These are phyloP conservation scores for Mesochorus sp. DNA, from an alignment of 2,888 invertebrate genomes.

Conservation along the genomic window DNA sequence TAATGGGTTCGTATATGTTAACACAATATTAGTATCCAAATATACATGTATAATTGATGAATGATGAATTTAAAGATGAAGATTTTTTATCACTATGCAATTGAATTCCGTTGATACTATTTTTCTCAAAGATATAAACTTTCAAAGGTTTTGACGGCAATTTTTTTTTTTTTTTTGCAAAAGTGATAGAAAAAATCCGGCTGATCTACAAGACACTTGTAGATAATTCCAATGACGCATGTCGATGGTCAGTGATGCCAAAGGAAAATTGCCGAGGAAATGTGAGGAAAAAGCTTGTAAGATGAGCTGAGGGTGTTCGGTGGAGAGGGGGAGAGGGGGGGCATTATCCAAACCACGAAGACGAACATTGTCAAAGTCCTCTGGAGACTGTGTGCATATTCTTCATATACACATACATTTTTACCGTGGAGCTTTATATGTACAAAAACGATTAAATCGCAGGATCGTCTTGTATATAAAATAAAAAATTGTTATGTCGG, in stretches of 20 bases:
- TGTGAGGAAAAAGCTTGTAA: not conserved
- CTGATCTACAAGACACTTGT: not conserved
- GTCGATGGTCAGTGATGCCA: not conserved
- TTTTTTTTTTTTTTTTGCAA: not conserved
- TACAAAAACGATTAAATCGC: constrained; percentile 1
- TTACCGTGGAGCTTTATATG: not conserved
- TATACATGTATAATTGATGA: not conserved
- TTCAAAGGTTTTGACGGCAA: no score
- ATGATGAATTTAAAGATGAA: not conserved
- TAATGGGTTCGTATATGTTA: no score
- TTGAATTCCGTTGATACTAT: no score
- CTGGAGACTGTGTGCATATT: not conserved
- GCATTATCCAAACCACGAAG: constrained; percentile 16
- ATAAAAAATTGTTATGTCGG: constrained; percentile 36
- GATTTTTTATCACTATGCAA: not conserved
- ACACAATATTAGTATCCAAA: no score
- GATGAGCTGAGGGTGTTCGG: no score
- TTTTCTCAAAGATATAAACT: not conserved
- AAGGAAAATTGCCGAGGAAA: not conserved
- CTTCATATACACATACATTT: no score
- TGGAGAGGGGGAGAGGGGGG: not conserved
- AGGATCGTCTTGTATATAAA: constrained; percentile 36
- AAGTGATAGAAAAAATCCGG: not conserved
- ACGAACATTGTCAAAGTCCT: constrained; percentile 4
- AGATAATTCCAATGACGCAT: not conserved